phyloP scores from a whole-genome alignment of 2,797 vertebrate species.

The Simalia tracyae region DNA sequence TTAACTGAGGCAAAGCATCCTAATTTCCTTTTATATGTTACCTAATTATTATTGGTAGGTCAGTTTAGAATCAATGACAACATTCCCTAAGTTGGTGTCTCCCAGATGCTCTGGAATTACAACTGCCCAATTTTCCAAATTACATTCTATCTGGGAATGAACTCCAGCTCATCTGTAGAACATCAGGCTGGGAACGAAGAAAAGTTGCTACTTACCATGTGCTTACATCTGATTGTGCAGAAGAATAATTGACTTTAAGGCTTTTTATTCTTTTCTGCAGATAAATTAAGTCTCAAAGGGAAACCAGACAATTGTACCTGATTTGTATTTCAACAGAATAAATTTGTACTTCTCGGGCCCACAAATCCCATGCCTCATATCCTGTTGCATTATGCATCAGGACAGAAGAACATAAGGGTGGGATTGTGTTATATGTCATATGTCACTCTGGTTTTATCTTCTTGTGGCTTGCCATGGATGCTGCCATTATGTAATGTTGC shows the following conservation, averaged over 20 bases:
- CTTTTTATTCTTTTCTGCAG: conserved; percentile 16
- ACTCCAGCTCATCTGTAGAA: not conserved
- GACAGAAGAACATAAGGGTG: not conserved
- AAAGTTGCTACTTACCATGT: not conserved
- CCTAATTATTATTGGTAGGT: conserved; percentile 50
- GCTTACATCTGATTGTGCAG: not conserved
- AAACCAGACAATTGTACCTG: not conserved
- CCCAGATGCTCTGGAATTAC: not conserved
- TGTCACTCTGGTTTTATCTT: not conserved
- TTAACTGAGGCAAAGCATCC: not conserved
- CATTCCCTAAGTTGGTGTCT: not conserved
- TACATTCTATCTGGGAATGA: not conserved
- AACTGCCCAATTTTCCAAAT: not conserved
- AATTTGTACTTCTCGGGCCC: not conserved
- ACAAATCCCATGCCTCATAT: not conserved
- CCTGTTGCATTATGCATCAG: not conserved
- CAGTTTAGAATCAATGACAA: conserved; percentile 1
- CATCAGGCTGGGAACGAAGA: not conserved
- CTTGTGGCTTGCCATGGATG: not conserved
- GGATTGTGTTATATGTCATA: not conserved
- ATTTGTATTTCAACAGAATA: not conserved
- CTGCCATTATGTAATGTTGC: not conserved
- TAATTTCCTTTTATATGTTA: not conserved
- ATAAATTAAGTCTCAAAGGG: not conserved
- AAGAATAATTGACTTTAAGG: conserved; percentile 8